Conservation (phyloP, 2,888 invertebrate species). For the Augochlorella aurata region DNA sequence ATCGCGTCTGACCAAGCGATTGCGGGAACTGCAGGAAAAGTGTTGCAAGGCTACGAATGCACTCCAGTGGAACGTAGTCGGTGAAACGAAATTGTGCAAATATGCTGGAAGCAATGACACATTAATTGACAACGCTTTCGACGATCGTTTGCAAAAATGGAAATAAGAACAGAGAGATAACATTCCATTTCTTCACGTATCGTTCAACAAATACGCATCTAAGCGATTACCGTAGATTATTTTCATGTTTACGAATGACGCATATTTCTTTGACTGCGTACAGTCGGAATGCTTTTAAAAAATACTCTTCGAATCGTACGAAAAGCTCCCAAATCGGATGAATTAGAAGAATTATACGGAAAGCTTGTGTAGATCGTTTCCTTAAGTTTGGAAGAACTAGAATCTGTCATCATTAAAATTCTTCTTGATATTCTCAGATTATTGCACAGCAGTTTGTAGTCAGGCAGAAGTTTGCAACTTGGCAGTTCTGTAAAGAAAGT, state of each 20-base stretch:
- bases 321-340: not conserved
- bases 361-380: too few species aligned
- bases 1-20: slow-evolving; percentile 52
- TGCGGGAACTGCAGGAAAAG: slow-evolving; percentile 57
- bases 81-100: slow-evolving; percentile 18
- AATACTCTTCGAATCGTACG: not conserved
- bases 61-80: slow-evolving; percentile 15
- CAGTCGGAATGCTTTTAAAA: not conserved
- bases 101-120: not conserved
- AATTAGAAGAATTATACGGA: too few species aligned
- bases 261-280: not conserved
- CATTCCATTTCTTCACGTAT: not conserved
- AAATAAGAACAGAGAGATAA: not conserved
- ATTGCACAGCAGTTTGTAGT: not conserved
- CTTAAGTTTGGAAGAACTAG: too few species aligned
- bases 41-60: slow-evolving; percentile 50
- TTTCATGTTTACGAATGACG: not conserved
- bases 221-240: not conserved
- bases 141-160: not conserved
- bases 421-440: not conserved
- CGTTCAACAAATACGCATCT: not conserved
- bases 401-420: too few species aligned
- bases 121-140: not conserved
- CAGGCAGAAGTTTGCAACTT: not conserved
- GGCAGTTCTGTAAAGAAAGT: not conserved